phyloP scores from a whole-genome alignment of 1,140 invertebrate genomes.

The Maniola jurtina region DNA sequence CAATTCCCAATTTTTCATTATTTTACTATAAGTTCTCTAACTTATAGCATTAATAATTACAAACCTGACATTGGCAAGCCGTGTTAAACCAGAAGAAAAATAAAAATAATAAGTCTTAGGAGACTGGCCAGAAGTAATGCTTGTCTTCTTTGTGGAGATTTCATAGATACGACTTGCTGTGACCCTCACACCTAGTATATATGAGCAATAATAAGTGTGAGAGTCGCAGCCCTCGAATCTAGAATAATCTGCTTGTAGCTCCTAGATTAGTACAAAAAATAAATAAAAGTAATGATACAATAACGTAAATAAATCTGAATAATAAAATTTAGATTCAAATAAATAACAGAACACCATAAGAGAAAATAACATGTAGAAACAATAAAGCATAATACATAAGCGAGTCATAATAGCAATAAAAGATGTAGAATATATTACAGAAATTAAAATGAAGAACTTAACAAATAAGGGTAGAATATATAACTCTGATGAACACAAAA shows the following conservation, averaged over 20 bases:
- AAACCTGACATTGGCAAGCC: neutral
- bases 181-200: conserved; percentile 65
- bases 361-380: too few species aligned
- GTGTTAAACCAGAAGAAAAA: neutral
- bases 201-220: conserved; percentile 52
- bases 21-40: too few species aligned
- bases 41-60: too few species aligned
- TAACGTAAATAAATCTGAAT: neutral
- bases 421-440: too few species aligned
- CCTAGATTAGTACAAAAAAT: neutral
- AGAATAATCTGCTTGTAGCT: conserved; percentile 6
- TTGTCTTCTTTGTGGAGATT: conserved; percentile 1
- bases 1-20: too few species aligned
- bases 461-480: too few species aligned
- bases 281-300: neutral
- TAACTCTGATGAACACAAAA: neutral
- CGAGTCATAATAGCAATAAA: too few species aligned
- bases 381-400: too few species aligned
- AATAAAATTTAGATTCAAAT: too few species aligned
- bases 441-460: too few species aligned
- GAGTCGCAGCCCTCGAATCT: conserved; percentile 50
- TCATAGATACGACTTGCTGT: conserved; percentile 45
- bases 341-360: too few species aligned
- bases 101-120: neutral
- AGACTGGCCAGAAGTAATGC: neutral